phyloP scores from a whole-genome alignment of 2,888 invertebrate genomes.

The Choreutis nemorana region DNA sequence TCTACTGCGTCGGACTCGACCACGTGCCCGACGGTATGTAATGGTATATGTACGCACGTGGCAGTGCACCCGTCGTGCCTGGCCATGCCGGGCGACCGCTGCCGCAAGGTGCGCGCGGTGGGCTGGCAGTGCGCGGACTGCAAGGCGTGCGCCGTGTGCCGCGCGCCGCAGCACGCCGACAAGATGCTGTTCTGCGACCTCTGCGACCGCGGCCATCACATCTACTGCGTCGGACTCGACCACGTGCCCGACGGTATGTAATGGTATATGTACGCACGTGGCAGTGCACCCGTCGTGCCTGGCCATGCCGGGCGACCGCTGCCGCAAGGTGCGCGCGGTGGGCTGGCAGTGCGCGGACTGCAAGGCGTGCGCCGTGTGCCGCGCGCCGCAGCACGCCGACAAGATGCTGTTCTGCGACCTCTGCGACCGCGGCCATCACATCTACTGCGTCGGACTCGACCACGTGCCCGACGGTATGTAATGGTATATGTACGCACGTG shows the following conservation, averaged over 20 bases:
- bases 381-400: constrained; percentile 82
- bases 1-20: constrained; percentile 86
- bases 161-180: constrained; percentile 82
- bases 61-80: constrained; percentile 87
- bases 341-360: constrained; percentile 95
- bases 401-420: constrained; percentile 95
- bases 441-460: constrained; percentile 86
- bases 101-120: constrained; percentile 83
- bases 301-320: constrained; percentile 84
- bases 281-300: constrained; percentile 87
- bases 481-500: background rate
- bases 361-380: constrained; percentile 88
- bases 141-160: constrained; percentile 88
- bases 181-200: constrained; percentile 95
- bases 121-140: constrained; percentile 95
- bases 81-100: constrained; percentile 84
- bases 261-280: background rate
- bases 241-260: constrained; percentile 78
- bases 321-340: constrained; percentile 83
- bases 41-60: background rate
- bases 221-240: constrained; percentile 86
- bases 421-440: constrained; percentile 94
- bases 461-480: constrained; percentile 79
- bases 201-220: constrained; percentile 94
- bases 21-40: constrained; percentile 78